These are phyloP conservation scores for Epizoanthus scotinus DNA, from an alignment of 92 coral and sea anemone genomes.

Conservation along the genomic window DNA sequence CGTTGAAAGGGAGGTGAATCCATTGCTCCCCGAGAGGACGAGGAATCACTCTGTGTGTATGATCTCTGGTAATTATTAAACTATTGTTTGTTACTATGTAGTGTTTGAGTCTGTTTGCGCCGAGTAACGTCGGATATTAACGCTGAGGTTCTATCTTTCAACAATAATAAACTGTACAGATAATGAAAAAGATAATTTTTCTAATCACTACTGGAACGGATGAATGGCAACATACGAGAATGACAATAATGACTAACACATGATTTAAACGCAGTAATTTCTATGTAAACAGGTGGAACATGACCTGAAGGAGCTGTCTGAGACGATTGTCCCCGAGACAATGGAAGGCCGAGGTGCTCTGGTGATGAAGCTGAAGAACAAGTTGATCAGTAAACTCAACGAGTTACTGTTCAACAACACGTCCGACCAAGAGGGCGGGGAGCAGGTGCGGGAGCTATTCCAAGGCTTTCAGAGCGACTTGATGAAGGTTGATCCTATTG, in stretches of 20 bases:
- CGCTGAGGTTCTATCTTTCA: neutral
- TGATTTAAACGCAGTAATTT: neutral
- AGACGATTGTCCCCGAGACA: constrained; percentile 63
- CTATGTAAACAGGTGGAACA: constrained; percentile 49
- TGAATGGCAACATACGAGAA: too few relatives aligned
- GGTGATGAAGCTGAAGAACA: constrained; percentile 54
- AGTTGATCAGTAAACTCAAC: constrained; percentile 48
- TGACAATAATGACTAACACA: too few relatives aligned
- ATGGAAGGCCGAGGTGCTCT: constrained; percentile 60
- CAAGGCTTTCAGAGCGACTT: constrained; percentile 44
- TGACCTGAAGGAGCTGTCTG: constrained; percentile 46
- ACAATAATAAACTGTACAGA: neutral
- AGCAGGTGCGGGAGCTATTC: constrained; percentile 60
- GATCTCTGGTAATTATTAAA: too few relatives aligned
- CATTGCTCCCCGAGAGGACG: too few relatives aligned
- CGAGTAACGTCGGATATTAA: too few relatives aligned
- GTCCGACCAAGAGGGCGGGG: constrained; percentile 59
- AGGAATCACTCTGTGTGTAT: too few relatives aligned
- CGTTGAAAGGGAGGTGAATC: too few relatives aligned
- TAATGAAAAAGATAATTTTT: too few relatives aligned
- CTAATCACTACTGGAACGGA: too few relatives aligned
- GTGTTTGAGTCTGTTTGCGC: too few relatives aligned
- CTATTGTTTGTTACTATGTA: too few relatives aligned
- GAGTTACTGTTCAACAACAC: constrained; percentile 73
- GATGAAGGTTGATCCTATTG: constrained; percentile 59